These are phyloP conservation scores for Drosophila burlai DNA, from an alignment of 1,140 invertebrate genomes.

Conservation along the genomic window DNA sequence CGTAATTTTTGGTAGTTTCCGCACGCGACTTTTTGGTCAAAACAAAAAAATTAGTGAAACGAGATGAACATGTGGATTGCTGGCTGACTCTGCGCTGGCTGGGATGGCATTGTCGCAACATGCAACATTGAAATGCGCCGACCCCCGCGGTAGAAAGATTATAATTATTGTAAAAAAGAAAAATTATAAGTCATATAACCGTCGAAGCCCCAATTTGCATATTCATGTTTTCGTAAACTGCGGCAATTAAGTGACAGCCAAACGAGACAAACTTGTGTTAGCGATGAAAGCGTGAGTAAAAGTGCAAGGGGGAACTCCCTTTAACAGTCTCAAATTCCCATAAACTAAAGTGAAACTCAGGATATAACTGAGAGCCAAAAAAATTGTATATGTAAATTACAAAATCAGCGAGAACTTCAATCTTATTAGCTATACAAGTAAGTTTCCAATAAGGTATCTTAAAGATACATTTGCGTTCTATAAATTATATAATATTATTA, in stretches of 20 bases:
- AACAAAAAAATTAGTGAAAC: neutral
- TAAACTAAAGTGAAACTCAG: neutral
- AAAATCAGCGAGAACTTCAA: neutral
- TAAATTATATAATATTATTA: neutral
- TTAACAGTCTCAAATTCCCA: neutral
- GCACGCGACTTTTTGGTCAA: constrained; percentile 59
- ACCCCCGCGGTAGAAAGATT: constrained; percentile 32
- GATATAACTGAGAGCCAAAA: neutral
- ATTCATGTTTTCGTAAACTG: constrained; percentile 57
- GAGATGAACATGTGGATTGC: constrained; percentile 12
- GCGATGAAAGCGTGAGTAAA: constrained; percentile 31
- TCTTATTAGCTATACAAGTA: accelerated
- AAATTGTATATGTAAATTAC: neutral
- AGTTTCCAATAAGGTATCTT: neutral
- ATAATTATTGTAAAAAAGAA: constrained; percentile 8
- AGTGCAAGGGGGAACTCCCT: neutral
- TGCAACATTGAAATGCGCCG: constrained; percentile 50
- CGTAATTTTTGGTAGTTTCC: constrained; percentile 62
- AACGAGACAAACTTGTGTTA: constrained; percentile 8
- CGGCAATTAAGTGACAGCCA: constrained; percentile 42
- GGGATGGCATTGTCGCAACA: constrained; percentile 48
- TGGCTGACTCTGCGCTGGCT: constrained; percentile 5
- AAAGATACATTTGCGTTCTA: neutral
- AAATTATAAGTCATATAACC: constrained; percentile 40
- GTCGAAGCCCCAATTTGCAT: constrained; percentile 31